These are phyloP conservation scores for Parapsyche elsis DNA, from an alignment of 1,140 invertebrate genomes.

Conservation along the genomic window DNA sequence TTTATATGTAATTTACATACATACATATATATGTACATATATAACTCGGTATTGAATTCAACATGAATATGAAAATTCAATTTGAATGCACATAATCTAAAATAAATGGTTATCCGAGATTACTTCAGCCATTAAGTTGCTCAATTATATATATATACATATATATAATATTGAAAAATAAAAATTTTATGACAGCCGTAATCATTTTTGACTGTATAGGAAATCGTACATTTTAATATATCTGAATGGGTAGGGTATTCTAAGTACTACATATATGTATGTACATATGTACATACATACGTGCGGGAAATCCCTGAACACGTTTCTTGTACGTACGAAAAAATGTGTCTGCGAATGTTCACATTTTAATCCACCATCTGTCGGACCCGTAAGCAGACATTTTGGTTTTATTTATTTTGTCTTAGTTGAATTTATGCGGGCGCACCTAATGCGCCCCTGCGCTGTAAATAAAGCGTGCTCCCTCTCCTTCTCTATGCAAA, in stretches of 20 bases:
- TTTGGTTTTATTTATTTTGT: slow-evolving; percentile 36
- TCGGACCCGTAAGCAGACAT: background rate
- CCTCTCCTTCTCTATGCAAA: background rate
- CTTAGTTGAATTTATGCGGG: slow-evolving; percentile 34
- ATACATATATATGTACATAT: no score
- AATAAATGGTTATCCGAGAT: no score
- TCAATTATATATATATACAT: no score
- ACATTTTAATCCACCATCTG: slow-evolving; percentile 4
- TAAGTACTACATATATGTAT: background rate
- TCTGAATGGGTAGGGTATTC: background rate
- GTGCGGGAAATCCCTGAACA: background rate
- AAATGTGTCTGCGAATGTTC: background rate
- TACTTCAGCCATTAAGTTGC: no score
- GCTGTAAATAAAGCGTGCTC: slow-evolving; percentile 14
- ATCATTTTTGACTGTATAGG: no score
- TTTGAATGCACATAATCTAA: no score
- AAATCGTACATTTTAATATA: no score
- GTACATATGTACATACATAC: background rate
- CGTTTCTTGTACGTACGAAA: background rate
- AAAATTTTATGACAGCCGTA: no score
- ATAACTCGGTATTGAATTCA: no score
- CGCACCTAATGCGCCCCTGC: slow-evolving; percentile 10
- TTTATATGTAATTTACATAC: no score
- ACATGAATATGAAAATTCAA: no score
- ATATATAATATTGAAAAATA: no score